These are phyloP conservation scores for Caenorhabditis remanei DNA, from an alignment of 1,140 invertebrate genomes.

Conservation along the genomic window DNA sequence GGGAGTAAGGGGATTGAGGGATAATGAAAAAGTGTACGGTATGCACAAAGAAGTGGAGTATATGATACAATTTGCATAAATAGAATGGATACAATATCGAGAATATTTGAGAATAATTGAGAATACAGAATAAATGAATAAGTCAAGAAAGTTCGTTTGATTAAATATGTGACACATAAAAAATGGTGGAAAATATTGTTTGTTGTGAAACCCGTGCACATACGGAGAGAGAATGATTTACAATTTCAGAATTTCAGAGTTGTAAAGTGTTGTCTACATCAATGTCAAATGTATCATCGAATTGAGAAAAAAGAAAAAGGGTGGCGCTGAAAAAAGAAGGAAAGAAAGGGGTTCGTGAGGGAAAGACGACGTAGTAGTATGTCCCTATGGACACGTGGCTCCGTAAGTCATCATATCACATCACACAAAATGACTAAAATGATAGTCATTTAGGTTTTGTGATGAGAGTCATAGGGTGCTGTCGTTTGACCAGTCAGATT, in stretches of 20 bases:
- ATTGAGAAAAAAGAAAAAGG: neutral
- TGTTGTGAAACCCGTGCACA: slow-evolving; percentile 35
- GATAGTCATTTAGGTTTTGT: too few relatives aligned
- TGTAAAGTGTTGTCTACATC: neutral
- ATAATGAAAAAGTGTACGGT: neutral
- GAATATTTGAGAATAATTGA: neutral
- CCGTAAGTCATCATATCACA: slow-evolving; percentile 13
- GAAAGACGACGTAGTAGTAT: slow-evolving; percentile 54
- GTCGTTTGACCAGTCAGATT: slow-evolving; percentile 54
- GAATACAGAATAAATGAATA: too few relatives aligned
- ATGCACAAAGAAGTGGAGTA: neutral
- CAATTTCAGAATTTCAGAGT: slow-evolving; percentile 24
- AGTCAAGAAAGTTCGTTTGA: too few relatives aligned
- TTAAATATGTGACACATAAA: neutral
- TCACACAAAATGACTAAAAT: too few relatives aligned
- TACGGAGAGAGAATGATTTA: slow-evolving; percentile 38
- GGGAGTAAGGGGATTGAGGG: neutral
- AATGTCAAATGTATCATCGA: neutral
- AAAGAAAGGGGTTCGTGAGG: slow-evolving; percentile 12
- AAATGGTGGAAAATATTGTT: slow-evolving; percentile 26
- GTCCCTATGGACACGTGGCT: slow-evolving; percentile 47
- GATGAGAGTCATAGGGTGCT: neutral
- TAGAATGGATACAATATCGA: neutral
- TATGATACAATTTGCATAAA: too few relatives aligned
- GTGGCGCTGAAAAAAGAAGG: slow-evolving; percentile 48